A percentile compares a stretch with the other conserved stretches of the same genome.
Evolutionary conservation across 2,797 vertebrate species (phyloP).

Genomic region (Eulemur albifrons): DNA sequence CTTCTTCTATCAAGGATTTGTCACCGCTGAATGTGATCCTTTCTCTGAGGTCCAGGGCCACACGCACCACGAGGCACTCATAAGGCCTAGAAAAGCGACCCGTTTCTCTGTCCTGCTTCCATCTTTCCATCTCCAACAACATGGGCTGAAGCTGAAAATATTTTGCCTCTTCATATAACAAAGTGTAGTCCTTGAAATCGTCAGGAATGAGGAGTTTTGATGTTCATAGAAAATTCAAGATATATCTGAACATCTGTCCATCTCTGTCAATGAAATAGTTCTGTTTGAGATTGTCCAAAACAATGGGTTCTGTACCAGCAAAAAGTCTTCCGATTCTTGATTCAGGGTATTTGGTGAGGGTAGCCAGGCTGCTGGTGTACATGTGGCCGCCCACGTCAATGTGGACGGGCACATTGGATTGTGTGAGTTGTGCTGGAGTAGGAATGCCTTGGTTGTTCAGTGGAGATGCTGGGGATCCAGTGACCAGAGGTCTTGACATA

Average conservation of each 20-base stretch:
- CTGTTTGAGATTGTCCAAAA: constrained; percentile 98
- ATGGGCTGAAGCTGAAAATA: constrained; percentile 98
- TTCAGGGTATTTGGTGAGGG: too few relatives aligned
- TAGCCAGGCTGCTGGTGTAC: too few relatives aligned
- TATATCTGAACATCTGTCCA: constrained; percentile 99
- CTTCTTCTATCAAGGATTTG: constrained; percentile 97
- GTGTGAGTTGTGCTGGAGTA: too few relatives aligned
- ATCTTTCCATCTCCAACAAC: constrained; percentile 95
- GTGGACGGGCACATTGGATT: too few relatives aligned
- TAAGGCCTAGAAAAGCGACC: constrained; percentile 93
- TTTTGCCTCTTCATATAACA: constrained; percentile 98
- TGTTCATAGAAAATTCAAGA: constrained; percentile 97
- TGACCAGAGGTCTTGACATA: too few relatives aligned
- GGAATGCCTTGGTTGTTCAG: too few relatives aligned
- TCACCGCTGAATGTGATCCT: constrained; percentile 96
- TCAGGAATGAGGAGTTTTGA: constrained; percentile 98
- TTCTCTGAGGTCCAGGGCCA: constrained; percentile 96
- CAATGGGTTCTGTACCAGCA: constrained; percentile 98
- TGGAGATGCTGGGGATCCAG: too few relatives aligned
- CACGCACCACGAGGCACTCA: constrained; percentile 96
- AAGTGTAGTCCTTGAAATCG: constrained; percentile 98
- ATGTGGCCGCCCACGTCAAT: too few relatives aligned
- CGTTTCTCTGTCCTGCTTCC: constrained; percentile 95
- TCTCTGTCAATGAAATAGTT: constrained; percentile 99
- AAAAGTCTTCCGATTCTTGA: constrained; percentile 95